Conservation (phyloP, 2,888 invertebrate species). For the Lepidocyrtinus sp. region DNA sequence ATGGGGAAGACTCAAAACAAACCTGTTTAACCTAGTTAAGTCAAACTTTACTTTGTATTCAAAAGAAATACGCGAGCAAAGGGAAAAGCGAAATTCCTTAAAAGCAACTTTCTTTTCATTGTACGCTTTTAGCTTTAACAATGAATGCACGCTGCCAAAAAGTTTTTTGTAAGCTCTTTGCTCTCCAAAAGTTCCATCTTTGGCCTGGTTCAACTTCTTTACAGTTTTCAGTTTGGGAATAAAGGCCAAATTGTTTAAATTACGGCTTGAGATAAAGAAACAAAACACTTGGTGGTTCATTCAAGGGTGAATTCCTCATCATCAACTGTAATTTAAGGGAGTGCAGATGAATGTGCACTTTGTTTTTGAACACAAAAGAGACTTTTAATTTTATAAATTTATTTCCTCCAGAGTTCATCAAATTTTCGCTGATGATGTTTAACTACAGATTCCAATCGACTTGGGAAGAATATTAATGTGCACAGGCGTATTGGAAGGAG, state of each 20-base stretch:
- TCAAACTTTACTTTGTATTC: conserved; percentile 9
- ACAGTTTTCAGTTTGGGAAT: neutral
- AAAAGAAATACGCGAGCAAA: neutral
- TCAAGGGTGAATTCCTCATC: neutral
- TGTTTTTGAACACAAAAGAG: too few relatives aligned
- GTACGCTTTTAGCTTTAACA: neutral
- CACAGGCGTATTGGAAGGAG: too few relatives aligned
- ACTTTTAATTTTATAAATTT: too few relatives aligned
- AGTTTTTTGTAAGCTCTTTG: conserved; percentile 37
- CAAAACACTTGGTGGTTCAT: neutral
- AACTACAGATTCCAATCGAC: too few relatives aligned
- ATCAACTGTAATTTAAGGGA: neutral
- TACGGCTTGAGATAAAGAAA: neutral
- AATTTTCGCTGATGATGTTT: too few relatives aligned
- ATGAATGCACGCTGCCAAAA: conserved; percentile 38
- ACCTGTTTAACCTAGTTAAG: conserved; percentile 52
- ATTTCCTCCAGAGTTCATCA: too few relatives aligned
- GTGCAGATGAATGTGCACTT: neutral
- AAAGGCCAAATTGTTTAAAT: neutral
- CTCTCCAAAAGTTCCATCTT: conserved; percentile 7
- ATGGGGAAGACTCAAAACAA: conserved; percentile 31
- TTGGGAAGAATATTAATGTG: too few relatives aligned
- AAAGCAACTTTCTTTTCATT: neutral
- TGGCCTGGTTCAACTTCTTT: neutral
- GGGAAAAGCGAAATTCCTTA: neutral